These are phyloP conservation scores for Sebastes schlegelii DNA, from an alignment of 2,113 vertebrate species.

Conservation along the genomic window DNA sequence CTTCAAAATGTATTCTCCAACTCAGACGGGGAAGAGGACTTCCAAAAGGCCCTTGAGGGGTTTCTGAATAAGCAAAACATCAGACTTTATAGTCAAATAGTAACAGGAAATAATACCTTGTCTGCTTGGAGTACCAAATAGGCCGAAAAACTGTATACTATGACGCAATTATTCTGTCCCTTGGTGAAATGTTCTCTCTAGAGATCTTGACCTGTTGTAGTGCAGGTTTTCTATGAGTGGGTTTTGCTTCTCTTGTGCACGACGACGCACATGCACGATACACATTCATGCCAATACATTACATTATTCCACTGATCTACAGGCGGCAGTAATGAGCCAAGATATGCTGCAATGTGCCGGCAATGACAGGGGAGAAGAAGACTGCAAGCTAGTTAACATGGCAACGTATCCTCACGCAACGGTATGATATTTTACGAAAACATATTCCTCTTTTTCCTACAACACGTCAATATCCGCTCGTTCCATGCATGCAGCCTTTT, in stretches of 20 bases:
- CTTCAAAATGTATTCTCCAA: conserved; percentile 44
- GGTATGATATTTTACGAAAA: too few species aligned
- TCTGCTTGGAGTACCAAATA: not conserved
- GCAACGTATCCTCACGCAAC: too few species aligned
- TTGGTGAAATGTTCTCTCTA: not conserved
- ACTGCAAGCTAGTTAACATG: too few species aligned
- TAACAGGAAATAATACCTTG: conserved; percentile 15
- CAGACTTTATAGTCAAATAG: conserved; percentile 5
- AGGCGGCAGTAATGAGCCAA: not conserved
- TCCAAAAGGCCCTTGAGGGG: conserved; percentile 14
- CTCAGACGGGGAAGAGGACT: conserved; percentile 16
- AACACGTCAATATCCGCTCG: too few species aligned
- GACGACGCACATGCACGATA: not conserved
- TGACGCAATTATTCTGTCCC: not conserved
- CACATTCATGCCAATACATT: not conserved
- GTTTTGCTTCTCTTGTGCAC: not conserved
- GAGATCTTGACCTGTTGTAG: not conserved
- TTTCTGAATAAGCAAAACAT: conserved; percentile 30
- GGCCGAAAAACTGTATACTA: not conserved
- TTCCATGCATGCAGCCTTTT: too few species aligned
- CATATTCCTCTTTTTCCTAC: too few species aligned
- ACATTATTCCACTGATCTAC: not conserved
- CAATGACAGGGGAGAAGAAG: not conserved
- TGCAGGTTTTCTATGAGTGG: not conserved
- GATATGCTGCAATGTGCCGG: not conserved